Conservation (phyloP, 2,113 vertebrate genomes). For the Piaya cayana region DNA sequence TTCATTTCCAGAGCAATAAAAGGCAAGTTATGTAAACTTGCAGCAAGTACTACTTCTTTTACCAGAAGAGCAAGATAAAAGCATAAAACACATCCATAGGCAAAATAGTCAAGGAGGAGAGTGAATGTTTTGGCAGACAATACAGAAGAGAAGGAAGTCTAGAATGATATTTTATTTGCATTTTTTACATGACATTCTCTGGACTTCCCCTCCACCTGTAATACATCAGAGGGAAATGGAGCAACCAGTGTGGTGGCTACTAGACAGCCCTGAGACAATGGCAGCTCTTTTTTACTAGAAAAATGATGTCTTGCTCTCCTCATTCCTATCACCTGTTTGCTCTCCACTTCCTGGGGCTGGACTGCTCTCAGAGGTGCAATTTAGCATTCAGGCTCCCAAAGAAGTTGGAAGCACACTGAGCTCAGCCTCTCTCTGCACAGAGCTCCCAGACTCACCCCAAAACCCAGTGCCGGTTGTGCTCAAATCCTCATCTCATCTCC, state of each 20-base stretch:
- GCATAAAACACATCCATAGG: slow-evolving; percentile 30
- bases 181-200: slow-evolving; percentile 41
- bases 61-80: slow-evolving; percentile 55
- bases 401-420: not conserved
- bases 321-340: not conserved
- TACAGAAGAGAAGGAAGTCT: slow-evolving; percentile 47
- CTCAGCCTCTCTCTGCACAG: not conserved
- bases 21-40: slow-evolving; percentile 53
- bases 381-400: not conserved
- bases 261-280: not conserved
- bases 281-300: not conserved
- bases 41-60: slow-evolving; percentile 61
- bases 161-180: slow-evolving; percentile 58
- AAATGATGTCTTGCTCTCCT: not conserved
- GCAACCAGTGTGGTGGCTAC: slow-evolving; percentile 1
- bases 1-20: slow-evolving; percentile 39
- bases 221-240: slow-evolving; percentile 32
- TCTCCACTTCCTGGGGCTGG: not conserved
- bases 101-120: slow-evolving; percentile 49
- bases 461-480: not conserved
- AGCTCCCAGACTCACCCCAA: not conserved
- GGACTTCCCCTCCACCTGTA: slow-evolving; percentile 57
- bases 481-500: not conserved
- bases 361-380: fast-evolving
- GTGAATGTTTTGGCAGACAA: not conserved